Evolutionary conservation across 2,888 invertebrate genomes (phyloP).

Genomic region (Gari tellinella): DNA sequence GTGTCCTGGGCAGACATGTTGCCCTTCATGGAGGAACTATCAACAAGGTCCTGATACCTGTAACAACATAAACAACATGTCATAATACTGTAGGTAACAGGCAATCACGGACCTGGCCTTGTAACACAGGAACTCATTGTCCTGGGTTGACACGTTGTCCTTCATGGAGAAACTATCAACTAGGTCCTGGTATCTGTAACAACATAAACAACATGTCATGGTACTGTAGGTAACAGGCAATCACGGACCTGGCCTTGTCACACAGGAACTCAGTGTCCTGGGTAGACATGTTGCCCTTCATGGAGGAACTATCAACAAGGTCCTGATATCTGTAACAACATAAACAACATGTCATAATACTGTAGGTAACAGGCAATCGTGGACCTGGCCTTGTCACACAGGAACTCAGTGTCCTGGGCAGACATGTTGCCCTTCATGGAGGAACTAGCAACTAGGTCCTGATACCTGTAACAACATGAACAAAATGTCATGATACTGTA

Average conservation of each 20-base stretch:
- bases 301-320: conserved; percentile 49
- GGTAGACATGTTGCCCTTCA: conserved; percentile 37
- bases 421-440: conserved; percentile 33
- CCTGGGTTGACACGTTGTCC: conserved; percentile 46
- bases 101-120: conserved; percentile 69
- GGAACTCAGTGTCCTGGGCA: conserved; percentile 55
- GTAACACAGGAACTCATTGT: conserved; percentile 57
- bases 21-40: conserved; percentile 32
- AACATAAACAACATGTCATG: too few relatives aligned
- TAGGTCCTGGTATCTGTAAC: conserved; percentile 56
- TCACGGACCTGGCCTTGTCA: conserved; percentile 67
- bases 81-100: too few relatives aligned
- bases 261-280: conserved; percentile 59
- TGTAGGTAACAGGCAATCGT: conserved; percentile 70
- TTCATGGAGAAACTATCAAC: conserved; percentile 45
- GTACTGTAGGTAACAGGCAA: conserved; percentile 69
- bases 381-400: conserved; percentile 65
- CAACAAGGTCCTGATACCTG: conserved; percentile 62
- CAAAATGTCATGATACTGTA: too few relatives aligned
- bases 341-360: too few relatives aligned
- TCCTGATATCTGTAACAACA: conserved; percentile 62
- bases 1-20: conserved; percentile 54
- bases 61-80: too few relatives aligned
- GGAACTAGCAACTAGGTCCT: conserved; percentile 52
- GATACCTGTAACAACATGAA: too few relatives aligned